Base-by-base conservation (phyloP, 2,113 vertebrate species). In the Falco punctatus region DNA sequence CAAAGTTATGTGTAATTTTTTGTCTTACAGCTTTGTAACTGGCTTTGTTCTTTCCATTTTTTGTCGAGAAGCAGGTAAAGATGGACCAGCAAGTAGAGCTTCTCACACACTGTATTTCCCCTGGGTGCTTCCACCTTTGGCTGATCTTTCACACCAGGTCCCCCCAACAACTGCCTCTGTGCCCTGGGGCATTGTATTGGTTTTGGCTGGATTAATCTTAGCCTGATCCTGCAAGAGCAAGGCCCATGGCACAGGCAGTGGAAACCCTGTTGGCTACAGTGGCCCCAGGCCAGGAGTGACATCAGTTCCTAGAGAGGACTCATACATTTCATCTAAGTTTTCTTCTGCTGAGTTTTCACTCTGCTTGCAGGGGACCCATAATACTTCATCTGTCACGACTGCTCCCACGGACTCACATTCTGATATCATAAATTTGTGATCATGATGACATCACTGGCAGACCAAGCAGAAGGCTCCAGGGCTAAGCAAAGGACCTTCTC, bases 201-300 rank as follows among this genome's bases (percentile, higher is more conserved):
- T 44, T 52, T 81, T 32, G 57, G 59, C 42, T 54, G 57, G 48
- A 15, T 84, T 78, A 30, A 71, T 64, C n/a, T 42, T 27, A 78
- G 61, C 52, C 52, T 13, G 2, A n/a, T 58, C 42, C 81, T 22
- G 3, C 1, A 3, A 33, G 55, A 62, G 33, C 9, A 26, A 66
- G 35, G 13, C n/a, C 54, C 2, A 1, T 1, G 15, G 51, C 73
- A 59, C 38, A n/a, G 15, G 33, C 66, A 83, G 23, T 0, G 0
- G 72, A 89, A 96, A 92, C 73, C 51, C 73, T 44, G 26, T 12
- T 30, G 51, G 67, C 71, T 46, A 10, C 6, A 28, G 28, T 49
- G 67, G 89, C 55, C 32, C 49, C 35, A 17, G n/a, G 59, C 91
- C 86, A 87, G 64, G 24, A 62, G 12, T 51, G 69, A 78, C 28